These are phyloP conservation scores for Xenopus laevis DNA, from an alignment of 2,113 vertebrate species.

Conservation along the genomic window DNA sequence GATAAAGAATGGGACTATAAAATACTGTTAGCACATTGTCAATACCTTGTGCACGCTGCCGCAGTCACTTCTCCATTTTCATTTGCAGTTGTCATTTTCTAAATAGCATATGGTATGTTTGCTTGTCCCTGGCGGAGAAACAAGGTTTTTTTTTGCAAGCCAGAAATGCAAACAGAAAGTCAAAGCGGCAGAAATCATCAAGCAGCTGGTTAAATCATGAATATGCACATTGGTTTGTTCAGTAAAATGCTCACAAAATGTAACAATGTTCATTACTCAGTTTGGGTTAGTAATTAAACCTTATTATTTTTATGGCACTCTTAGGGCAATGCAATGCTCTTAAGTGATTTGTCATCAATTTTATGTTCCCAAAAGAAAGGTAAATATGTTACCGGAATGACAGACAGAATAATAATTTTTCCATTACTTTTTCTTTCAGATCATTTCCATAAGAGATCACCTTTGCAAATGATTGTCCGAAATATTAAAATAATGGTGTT, in stretches of 20 bases:
- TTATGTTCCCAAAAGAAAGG: neutral
- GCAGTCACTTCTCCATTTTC: conserved; percentile 30
- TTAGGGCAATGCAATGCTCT: neutral
- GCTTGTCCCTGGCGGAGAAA: conserved; percentile 27
- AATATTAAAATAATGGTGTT: too few relatives aligned
- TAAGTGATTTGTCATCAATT: neutral
- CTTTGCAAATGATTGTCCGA: too few relatives aligned
- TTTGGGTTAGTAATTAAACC: conserved; percentile 4
- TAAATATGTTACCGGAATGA: too few relatives aligned
- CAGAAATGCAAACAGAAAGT: conserved; percentile 22
- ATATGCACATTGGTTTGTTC: conserved; percentile 27
- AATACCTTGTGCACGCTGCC: conserved; percentile 14
- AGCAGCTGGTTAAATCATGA: conserved; percentile 35
- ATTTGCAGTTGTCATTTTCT: conserved; percentile 45
- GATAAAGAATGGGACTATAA: conserved; percentile 41
- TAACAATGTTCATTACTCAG: conserved; percentile 7
- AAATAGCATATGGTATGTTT: conserved; percentile 38
- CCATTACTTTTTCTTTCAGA: too few relatives aligned
- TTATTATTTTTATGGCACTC: conserved; percentile 14
- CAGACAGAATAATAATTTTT: too few relatives aligned
- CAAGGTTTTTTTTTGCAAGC: neutral
- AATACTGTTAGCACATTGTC: conserved; percentile 45
- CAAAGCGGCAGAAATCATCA: conserved; percentile 15
- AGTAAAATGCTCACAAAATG: conserved; percentile 8
- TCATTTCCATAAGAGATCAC: too few relatives aligned